phyloP scores from a whole-genome alignment of 2,888 invertebrate species.

The Ellobium chinense region DNA sequence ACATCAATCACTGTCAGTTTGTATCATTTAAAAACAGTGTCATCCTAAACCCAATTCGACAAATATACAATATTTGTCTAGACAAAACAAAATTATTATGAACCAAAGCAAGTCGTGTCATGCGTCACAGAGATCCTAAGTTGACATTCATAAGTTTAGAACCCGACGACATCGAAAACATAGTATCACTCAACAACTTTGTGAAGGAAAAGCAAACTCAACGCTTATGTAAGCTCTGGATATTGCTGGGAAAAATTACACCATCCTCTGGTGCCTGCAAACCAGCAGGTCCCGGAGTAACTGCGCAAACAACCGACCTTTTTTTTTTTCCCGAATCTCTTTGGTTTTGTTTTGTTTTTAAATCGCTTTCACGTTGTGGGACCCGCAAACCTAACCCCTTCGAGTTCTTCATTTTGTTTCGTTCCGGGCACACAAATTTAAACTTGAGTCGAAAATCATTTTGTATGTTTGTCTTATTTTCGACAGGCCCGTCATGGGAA shows the following conservation, averaged over 20 bases:
- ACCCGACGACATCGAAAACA: not conserved
- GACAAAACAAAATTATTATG: not conserved
- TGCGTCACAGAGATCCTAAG: not conserved
- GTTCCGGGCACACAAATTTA: not conserved
- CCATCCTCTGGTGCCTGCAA: not conserved
- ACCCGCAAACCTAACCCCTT: slow-evolving; percentile 9
- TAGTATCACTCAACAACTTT: not conserved
- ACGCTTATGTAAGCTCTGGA: slow-evolving; percentile 4
- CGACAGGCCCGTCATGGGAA: not conserved
- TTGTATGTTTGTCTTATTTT: slow-evolving; percentile 35
- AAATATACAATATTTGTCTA: not conserved
- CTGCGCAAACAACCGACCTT: slow-evolving; percentile 5
- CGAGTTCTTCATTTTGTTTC: slow-evolving; percentile 25
- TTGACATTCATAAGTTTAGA: not conserved
- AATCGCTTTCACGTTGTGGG: not conserved
- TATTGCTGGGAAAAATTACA: slow-evolving; percentile 15
- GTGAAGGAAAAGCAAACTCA: slow-evolving; percentile 14
- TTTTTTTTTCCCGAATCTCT: too few relatives aligned
- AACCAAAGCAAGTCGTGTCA: not conserved
- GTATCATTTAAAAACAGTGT: too few relatives aligned
- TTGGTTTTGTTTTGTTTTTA: too few relatives aligned
- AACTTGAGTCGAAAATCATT: slow-evolving; percentile 27
- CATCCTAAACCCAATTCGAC: too few relatives aligned
- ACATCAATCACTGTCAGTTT: too few relatives aligned
- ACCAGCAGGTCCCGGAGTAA: slow-evolving; percentile 10